These are phyloP conservation scores for Cryptophagus acutangulus DNA, from an alignment of 2,888 invertebrate species.

Conservation along the genomic window DNA sequence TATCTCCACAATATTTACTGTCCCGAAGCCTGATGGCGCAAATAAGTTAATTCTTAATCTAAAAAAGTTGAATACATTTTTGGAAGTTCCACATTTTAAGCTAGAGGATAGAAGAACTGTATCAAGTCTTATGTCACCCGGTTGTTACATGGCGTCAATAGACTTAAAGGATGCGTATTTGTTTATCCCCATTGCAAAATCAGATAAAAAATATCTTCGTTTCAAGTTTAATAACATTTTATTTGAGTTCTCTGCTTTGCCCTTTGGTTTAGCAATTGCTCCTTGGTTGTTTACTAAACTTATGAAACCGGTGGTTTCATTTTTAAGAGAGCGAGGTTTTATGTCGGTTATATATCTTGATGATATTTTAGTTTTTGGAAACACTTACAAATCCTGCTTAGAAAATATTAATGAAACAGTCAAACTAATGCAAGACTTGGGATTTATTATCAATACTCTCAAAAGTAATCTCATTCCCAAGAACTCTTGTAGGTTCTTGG, in stretches of 20 bases:
- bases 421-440: conserved; percentile 14
- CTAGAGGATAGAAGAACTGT: conserved; percentile 14
- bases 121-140: conserved; percentile 6
- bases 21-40: conserved; percentile 14
- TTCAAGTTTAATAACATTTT: conserved; percentile 12
- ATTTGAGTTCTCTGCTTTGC: conserved; percentile 18
- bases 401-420: conserved; percentile 12
- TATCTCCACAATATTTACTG: conserved; percentile 13
- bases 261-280: conserved; percentile 18
- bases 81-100: conserved; percentile 16
- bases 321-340: conserved; percentile 12
- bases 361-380: conserved; percentile 22
- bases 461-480: conserved; percentile 20
- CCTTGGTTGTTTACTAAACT: conserved; percentile 22
- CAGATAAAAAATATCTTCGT: conserved; percentile 12
- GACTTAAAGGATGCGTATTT: conserved; percentile 21
- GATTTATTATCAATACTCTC: conserved; percentile 24
- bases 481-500: conserved; percentile 18
- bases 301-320: neutral
- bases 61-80: conserved; percentile 15
- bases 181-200: conserved; percentile 13
- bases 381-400: conserved; percentile 10
- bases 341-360: conserved; percentile 23
- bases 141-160: conserved; percentile 14
- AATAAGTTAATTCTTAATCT: conserved; percentile 18